Conservation (phyloP, 2,888 invertebrate species). For the Synergus laeviventris region DNA sequence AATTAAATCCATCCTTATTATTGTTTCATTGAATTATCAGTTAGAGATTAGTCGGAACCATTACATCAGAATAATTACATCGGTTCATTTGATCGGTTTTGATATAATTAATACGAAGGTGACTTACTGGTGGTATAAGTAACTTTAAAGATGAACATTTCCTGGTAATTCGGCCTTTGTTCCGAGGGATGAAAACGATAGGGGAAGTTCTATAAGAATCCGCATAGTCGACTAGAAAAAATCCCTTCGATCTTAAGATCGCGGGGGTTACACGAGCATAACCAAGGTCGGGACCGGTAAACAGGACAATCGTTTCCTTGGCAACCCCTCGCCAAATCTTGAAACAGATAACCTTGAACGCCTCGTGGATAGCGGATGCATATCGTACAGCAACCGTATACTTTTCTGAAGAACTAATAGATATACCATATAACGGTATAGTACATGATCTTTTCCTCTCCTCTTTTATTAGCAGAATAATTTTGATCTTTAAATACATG, state of each 20-base stretch:
- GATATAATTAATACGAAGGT: background rate
- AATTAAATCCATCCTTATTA: too few species aligned
- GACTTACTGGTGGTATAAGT: background rate
- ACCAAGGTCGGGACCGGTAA: constrained; percentile 72
- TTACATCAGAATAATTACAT: too few species aligned
- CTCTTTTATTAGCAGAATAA: background rate
- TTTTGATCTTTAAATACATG: background rate
- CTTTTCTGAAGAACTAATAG: background rate
- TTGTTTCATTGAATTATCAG: too few species aligned
- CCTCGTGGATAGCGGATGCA: constrained; percentile 53
- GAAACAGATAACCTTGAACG: constrained; percentile 59
- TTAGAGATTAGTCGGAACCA: too few species aligned
- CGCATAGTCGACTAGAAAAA: background rate
- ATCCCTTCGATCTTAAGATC: background rate
- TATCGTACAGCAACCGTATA: constrained; percentile 43
- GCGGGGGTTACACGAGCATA: constrained; percentile 63
- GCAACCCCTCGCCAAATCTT: constrained; percentile 59
- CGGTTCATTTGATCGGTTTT: background rate
- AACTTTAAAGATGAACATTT: background rate
- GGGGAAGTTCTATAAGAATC: background rate
- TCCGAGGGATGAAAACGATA: background rate
- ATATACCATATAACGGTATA: background rate
- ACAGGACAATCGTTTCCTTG: constrained; percentile 67
- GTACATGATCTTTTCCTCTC: background rate
- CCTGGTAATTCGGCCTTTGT: background rate